Evolutionary conservation across 2,113 vertebrate genomes (phyloP), one percentile per base, ranked within the genome.

Genomic region (Pionites leucogaster): DNA sequence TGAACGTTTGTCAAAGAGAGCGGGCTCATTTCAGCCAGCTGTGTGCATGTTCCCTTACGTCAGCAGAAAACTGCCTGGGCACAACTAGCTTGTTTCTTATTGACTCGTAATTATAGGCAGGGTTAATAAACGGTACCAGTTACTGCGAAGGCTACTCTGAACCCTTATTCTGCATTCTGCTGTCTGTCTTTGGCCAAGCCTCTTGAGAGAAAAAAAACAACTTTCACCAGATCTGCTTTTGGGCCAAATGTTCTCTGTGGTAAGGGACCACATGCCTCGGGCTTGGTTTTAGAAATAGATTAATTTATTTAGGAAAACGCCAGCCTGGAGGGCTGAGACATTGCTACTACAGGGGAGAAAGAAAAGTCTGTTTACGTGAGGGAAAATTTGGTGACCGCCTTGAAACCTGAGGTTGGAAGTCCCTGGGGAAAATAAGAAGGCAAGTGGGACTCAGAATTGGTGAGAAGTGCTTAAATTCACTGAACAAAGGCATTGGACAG

Each of bases 11-110:
- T 82, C 92, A 84, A 22, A 82, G 76, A 57, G 57, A 52, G 37
- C 0, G 0, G 77, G 52, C 62, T 96, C 31, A 6, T 68, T 82
- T 57, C 65, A 86, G 77, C 39, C 65, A 86, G 83, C 86, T 65
- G 46, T 50, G 80, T 19, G 33, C 13, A 1, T 91, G 94, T 86
- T 94, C 92, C 81, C 63, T 93, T 68, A 84, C 39, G 41, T 96
- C 95, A 96, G 77, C 5, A 28, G 95, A 86, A 95, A 88, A 53
- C 29, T 62, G 80, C 87, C 84, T 17, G 60, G 60, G 55, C 59
- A 46, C 55, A 68, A 25, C 50, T 14, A 64, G 17, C 68, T 94
- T 41, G 7, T 37, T 75, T 52, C 80, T 91, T 86, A 60, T 17
- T 86, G 86, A 92, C 88, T 78, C 0, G 0, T 42, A 8, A 68